Percentiles rank a stretch among this genome's conserved stretches.
Evolutionary conservation across 2,113 vertebrate genomes (phyloP).

Genomic region (Ancistrus triradiatus): DNA sequence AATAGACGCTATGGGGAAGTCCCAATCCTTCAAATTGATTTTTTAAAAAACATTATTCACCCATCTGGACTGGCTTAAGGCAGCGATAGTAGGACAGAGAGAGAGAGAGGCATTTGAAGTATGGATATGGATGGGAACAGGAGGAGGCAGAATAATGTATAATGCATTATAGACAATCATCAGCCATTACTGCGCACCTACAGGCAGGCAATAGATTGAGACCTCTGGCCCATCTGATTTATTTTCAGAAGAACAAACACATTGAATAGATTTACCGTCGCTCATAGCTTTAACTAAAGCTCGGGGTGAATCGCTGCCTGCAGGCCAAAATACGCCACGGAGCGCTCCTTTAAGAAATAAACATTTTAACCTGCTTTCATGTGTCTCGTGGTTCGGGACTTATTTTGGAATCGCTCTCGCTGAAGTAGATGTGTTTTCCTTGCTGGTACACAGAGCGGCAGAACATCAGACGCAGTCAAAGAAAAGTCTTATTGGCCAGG

Average conservation of each 20-base stretch:
- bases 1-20: constrained; percentile 48
- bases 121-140: constrained; percentile 27
- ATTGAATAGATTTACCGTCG: constrained; percentile 50
- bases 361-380: constrained; percentile 42
- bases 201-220: constrained; percentile 53
- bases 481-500: constrained; percentile 6
- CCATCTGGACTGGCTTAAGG: constrained; percentile 49
- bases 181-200: constrained; percentile 51
- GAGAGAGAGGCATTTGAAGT: constrained; percentile 40
- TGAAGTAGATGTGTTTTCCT: constrained; percentile 20
- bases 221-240: constrained; percentile 50
- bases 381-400: constrained; percentile 31
- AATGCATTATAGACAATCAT: constrained; percentile 53
- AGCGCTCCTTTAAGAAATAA: constrained; percentile 37
- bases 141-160: constrained; percentile 46
- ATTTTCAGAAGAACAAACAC: constrained; percentile 52
- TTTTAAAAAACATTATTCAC: constrained; percentile 50
- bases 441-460: neutral
- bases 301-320: constrained; percentile 40
- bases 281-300: constrained; percentile 44
- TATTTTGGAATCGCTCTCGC: constrained; percentile 25
- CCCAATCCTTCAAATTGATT: constrained; percentile 50
- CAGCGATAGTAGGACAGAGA: constrained; percentile 31
- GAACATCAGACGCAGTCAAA: neutral
- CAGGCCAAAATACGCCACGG: constrained; percentile 35